Evolutionary conservation across 2,888 invertebrate species (phyloP).

Genomic region (Desoria tigrina): DNA sequence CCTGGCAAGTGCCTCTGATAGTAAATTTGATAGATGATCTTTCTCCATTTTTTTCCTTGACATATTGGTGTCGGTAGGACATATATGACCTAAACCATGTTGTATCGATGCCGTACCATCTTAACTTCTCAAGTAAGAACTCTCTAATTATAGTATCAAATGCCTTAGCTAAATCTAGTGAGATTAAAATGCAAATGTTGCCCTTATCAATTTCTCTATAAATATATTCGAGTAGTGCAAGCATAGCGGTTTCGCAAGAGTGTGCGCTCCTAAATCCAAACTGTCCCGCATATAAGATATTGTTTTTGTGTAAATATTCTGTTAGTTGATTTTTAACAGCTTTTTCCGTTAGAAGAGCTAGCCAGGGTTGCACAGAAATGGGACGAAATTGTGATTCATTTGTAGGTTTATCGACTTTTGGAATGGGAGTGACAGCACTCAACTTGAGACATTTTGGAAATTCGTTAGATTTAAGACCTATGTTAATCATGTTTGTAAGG

Average conservation of each 20-base stretch:
- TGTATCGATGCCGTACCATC: background rate
- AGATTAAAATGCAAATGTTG: background rate
- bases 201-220: background rate
- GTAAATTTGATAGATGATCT: no score
- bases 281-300: background rate
- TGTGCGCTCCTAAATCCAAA: background rate
- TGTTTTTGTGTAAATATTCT: background rate
- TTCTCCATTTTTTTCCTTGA: no score
- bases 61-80: background rate
- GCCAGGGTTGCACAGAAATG: background rate
- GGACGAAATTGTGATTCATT: background rate
- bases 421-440: background rate
- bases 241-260: conserved; percentile 1
- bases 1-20: no score
- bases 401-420: background rate
- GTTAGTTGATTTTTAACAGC: background rate
- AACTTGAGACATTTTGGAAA: background rate
- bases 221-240: background rate
- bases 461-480: background rate
- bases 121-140: background rate
- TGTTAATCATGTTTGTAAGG: background rate
- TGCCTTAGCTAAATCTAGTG: background rate
- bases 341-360: background rate
- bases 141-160: background rate
- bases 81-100: background rate